Base-by-base conservation (phyloP, 1,140 invertebrate genomes). In the Chionoecetes opilio region DNA sequence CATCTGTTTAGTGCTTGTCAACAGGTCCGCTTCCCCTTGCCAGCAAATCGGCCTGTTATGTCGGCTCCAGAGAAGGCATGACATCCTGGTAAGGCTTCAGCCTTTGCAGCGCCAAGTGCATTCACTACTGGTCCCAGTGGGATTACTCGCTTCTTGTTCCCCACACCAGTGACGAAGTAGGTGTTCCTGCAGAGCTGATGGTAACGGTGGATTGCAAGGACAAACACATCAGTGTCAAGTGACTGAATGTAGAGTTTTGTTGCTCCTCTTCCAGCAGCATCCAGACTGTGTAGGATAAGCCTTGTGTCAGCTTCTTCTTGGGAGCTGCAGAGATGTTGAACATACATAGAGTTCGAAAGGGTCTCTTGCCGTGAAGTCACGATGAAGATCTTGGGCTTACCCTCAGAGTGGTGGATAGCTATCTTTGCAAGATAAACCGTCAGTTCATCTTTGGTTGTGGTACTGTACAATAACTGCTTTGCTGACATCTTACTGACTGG, bases 301-400 rank as follows among this genome's bases (percentile, higher is more conserved):
- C n/a, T n/a, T n/a, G n/a, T n/a, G n/a, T n/a, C n/a, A n/a, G n/a
- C n/a, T n/a, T 91, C 41, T 29, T 91, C 90, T 91, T 91, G 41
- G 9, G 41, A 91, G 29, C 90, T 91, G 53, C n/a, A 35, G 41
- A 91, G 90, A 75, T 53, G 92, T 85, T 84, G 92, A 29, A 93
- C 92, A 93, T 85, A 75, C 92, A 93, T 86, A 32, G 29, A 93
- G 34, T 85, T 93, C 37, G 92, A n/a, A 93, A 41, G 37, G 82
- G 85, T 88, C 46, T 88, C 85, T 46, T 89, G 17, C 90, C 46
- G 11, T 63, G 9, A 91, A 75, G 38, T 53, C n/a, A 91, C 90
- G 3, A 91, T 91, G 90, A 63, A 91, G 46, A 91, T 32, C 46
- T 91, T n/a, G 90, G 90, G 46, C 26, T 91, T 91, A 14, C 46